A percentile compares a stretch with the other conserved stretches of the same genome.
phyloP scores from a whole-genome alignment of 1,140 invertebrate species.

The Drosophila tropicalis region DNA sequence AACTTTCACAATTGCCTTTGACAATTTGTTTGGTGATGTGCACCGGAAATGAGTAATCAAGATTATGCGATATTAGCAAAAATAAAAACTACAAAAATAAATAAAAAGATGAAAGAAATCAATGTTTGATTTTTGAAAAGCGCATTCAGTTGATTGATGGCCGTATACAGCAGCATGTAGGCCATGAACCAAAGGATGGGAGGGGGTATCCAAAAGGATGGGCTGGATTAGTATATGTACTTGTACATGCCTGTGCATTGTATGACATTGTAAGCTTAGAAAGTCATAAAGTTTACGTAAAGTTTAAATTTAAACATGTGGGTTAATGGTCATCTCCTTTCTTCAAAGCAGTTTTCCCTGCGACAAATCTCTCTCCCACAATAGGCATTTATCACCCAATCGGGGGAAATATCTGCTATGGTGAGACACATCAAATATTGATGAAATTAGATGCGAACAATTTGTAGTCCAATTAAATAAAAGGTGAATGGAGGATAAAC shows the following conservation, averaged over 20 bases:
- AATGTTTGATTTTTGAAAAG: slow-evolving; percentile 48
- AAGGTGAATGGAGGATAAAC: slow-evolving; percentile 52
- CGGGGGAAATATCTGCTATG: neutral
- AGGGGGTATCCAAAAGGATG: no score
- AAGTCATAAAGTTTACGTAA: neutral
- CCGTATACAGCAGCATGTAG: slow-evolving; percentile 51
- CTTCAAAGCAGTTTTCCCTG: no score
- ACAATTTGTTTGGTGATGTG: slow-evolving; percentile 70
- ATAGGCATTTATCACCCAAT: slow-evolving; percentile 32
- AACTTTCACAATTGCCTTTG: slow-evolving; percentile 61
- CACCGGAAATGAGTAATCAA: slow-evolving; percentile 81
- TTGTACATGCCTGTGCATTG: no score
- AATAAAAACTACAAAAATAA: slow-evolving; percentile 40
- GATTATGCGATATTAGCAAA: slow-evolving; percentile 79
- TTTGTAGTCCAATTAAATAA: slow-evolving; percentile 60
- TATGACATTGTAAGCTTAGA: no score
- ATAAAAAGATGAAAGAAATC: neutral
- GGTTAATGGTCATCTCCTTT: no score
- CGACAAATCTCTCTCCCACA: neutral
- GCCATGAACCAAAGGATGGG: neutral
- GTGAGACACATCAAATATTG: no score
- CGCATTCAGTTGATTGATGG: slow-evolving; percentile 69
- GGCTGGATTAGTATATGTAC: neutral
- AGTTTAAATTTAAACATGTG: no score
- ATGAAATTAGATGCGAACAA: slow-evolving; percentile 54